Evolutionary conservation across 2,113 vertebrate species (phyloP).

Genomic region (Ailurus styani): DNA sequence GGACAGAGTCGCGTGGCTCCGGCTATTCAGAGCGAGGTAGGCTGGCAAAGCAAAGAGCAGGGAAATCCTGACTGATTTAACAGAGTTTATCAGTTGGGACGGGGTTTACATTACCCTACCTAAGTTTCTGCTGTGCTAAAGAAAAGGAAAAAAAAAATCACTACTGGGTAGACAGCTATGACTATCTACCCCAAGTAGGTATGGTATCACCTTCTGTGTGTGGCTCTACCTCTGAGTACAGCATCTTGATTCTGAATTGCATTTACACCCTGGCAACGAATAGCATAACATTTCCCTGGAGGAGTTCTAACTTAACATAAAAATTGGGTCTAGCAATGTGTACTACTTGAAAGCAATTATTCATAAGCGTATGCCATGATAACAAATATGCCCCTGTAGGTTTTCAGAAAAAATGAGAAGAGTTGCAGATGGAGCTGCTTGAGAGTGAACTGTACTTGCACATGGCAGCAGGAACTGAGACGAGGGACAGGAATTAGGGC

Average conservation of each 20-base stretch:
- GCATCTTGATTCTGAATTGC: not conserved
- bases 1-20: not conserved
- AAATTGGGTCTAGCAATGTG: not conserved
- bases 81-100: not conserved
- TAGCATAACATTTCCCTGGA: not conserved
- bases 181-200: not conserved
- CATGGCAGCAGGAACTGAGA: not conserved
- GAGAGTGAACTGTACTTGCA: not conserved
- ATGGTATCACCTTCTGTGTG: too few species aligned
- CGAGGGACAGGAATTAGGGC: not conserved
- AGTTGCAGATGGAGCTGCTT: constrained; percentile 2
- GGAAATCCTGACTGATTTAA: not conserved
- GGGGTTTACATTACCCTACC: not conserved
- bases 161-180: not conserved
- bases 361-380: constrained; percentile 29
- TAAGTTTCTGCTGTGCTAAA: not conserved
- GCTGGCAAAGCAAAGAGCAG: not conserved
- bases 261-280: not conserved
- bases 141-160: not conserved
- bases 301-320: constrained; percentile 31
- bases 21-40: not conserved
- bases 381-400: constrained; percentile 4
- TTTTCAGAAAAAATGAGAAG: constrained; percentile 35
- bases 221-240: not conserved
- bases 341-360: constrained; percentile 42